These are phyloP conservation scores for Lagria hirta DNA, from an alignment of 2,888 invertebrate species.

Conservation along the genomic window DNA sequence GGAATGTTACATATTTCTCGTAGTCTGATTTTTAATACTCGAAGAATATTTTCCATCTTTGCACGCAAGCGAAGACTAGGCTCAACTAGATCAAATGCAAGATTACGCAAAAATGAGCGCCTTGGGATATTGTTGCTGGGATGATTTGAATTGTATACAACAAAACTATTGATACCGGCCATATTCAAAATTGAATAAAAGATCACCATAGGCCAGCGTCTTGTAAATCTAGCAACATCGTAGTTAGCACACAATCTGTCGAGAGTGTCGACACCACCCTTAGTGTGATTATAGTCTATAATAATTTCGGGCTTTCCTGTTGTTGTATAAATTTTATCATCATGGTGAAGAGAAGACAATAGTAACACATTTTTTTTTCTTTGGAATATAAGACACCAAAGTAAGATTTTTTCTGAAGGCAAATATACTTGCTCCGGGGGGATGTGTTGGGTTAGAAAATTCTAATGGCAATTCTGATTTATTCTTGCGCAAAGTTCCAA, in stretches of 20 bases:
- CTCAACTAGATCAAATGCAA: too few species aligned
- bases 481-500: constrained; percentile 2
- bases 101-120: too few species aligned
- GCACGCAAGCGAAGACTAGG: too few species aligned
- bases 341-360: too few species aligned
- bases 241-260: constrained; percentile 2
- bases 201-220: constrained; percentile 5
- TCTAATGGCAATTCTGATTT: constrained; percentile 1
- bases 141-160: too few species aligned
- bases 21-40: too few species aligned
- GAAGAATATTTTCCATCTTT: too few species aligned
- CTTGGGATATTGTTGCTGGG: too few species aligned
- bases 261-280: constrained; percentile 3
- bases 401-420: not conserved
- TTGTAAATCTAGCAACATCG: not conserved
- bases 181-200: constrained; percentile 5
- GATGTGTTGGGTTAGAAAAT: too few species aligned
- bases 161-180: constrained; percentile 1
- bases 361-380: constrained; percentile 7
- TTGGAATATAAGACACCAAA: not conserved
- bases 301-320: constrained; percentile 3
- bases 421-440: not conserved
- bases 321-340: too few species aligned
- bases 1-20: too few species aligned
- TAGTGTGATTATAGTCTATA: constrained; percentile 1